Base-by-base conservation (phyloP, 2,113 vertebrate genomes). In the Antennarius striatus region DNA sequence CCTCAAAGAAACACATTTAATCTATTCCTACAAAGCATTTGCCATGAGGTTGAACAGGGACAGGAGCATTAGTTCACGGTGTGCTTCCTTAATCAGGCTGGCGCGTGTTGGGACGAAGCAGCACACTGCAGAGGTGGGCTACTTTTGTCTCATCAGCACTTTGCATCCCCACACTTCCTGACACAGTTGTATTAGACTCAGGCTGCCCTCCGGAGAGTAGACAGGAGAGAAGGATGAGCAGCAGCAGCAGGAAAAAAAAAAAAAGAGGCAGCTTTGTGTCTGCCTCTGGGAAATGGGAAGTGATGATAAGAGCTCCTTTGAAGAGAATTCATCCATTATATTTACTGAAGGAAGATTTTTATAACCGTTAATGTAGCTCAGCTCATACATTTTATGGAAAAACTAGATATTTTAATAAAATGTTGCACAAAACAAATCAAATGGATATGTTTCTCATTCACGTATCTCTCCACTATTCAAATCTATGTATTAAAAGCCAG, bases 111-210 rank as follows among this genome's bases (percentile, higher is more conserved):
- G 78, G 86, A 90, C 64, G 28, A 72, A 80, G 77, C 63, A 68
- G 73, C 77, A 80, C 79, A 79, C 84, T 88, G 90, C 88, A 88
- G 88, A 88, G 86, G 85, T 85, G 88, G 88, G 88, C 82, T 88
- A 86, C 87, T 87, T 91, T 84, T 86, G 82, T 81, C 88, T 91
- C 86, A 83, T 92, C 91, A 91, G 91, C 91, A 92, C 87, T 88
- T 89, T 91, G 83, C 82, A 82, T 91, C 85, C 86, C 80, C 81
- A 79, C 86, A 91, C 88, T 89, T 91, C 89, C 89, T 90, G 89
- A 90, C 90, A 91, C 88, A 89, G 86, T 91, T 89, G 80, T 89
- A 87, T 90, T 87, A 87, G 88, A 91, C 87, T 87, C 86, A 90
- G 82, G 82, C 83, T 85, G 80, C 74, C 88, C 84, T 89, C 85